Percentiles rank a stretch among this genome's conserved stretches.
Evolutionary conservation across 2,113 vertebrate species (phyloP).

Genomic region (Pygoscelis adeliae): DNA sequence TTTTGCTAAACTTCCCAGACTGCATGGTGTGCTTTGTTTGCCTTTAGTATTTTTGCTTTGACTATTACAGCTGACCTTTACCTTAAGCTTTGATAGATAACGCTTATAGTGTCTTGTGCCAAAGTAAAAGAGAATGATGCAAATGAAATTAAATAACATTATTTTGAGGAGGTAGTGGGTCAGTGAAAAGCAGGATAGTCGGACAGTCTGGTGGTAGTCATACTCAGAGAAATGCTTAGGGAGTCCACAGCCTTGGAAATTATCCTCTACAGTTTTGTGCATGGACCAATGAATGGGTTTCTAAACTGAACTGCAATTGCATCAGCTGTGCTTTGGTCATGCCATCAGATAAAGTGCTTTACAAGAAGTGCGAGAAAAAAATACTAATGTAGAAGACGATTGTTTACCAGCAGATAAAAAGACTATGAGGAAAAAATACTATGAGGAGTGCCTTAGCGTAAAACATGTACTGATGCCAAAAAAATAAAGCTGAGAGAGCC

Average conservation of each 20-base stretch:
- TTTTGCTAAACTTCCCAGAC: background rate
- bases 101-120: background rate
- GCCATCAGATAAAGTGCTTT: background rate
- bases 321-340: background rate
- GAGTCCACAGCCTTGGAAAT: background rate
- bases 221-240: background rate
- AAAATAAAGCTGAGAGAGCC: background rate
- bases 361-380: background rate
- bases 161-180: background rate
- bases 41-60: background rate
- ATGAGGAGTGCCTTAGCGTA: background rate
- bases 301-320: background rate
- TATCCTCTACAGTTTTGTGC: background rate
- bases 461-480: background rate
- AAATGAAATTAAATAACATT: background rate
- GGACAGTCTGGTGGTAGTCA: background rate
- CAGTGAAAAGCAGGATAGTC: background rate
- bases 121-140: background rate
- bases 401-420: background rate
- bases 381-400: background rate
- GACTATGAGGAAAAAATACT: background rate
- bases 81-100: background rate
- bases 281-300: background rate
- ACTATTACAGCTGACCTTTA: background rate
- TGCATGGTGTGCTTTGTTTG: background rate